Base-by-base conservation (phyloP, 1,140 invertebrate species). In the Ladona fulva region DNA sequence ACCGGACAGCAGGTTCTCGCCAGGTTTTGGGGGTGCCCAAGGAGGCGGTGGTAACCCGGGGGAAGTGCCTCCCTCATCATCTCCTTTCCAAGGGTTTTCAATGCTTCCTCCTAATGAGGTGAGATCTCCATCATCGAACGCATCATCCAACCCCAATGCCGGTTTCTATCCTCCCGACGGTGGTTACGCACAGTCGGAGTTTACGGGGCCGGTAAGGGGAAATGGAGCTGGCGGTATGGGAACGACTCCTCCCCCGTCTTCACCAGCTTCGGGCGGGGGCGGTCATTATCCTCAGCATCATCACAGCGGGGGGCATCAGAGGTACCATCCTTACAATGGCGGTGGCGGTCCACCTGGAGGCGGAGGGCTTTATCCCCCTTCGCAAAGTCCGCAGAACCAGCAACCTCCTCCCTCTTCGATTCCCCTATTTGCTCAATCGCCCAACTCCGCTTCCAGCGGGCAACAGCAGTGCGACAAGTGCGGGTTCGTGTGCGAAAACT, bases 381-480 rank as follows among this genome's bases (percentile, higher is more conserved):
- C 74, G 22, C 52, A 73, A 29, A 74, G 42, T 12, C 75, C 25
- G 0, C 19, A 19, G 22, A 44, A 25, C 25, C 42, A 66, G 12
- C 16, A 22, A 16, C 29, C 44, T 73, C 73, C 76, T 66, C 25
- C 59, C 75, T n/a, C 77, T 42, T 37, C 42, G 76, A 74, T 74
- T 42, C 37, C n/a, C 29, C 42, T 24, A 78, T 44, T 52, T 66
- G 22, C 16, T 76, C 37, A 29, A 74, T 29, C 74, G 89, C 0
- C 87, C 87, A 7, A 88, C 87, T 42, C 89, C 89, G 59, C 89
- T 89, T 12, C 88, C 88, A 1, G 90, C 89, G n/a, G 52, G 73
- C 89, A 90, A 0, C 87, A 91, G 80, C 92, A 93, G 80, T 94
- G 93, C 83, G 93, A 94, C 79, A 94, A 94, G 81, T 94, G 93